Conservation (phyloP, 37 sponge, comb jelly and placozoan species). For the Axinella damicornis region DNA sequence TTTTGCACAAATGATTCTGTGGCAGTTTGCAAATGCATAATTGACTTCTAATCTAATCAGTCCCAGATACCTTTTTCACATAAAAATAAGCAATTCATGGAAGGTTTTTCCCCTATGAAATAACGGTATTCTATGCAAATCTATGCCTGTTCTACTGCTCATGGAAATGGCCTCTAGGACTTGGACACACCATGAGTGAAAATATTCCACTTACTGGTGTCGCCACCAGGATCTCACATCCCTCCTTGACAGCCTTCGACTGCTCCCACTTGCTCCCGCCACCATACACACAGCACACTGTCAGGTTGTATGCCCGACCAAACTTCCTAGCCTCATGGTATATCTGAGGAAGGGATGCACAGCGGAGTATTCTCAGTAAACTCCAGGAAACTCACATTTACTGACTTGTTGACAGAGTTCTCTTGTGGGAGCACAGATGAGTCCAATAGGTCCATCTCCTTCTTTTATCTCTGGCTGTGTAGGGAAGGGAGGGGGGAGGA, state of each 20-base stretch:
- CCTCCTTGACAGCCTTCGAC: conserved; percentile 87
- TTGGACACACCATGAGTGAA: too few species aligned
- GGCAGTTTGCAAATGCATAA: too few species aligned
- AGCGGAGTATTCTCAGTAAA: too few species aligned
- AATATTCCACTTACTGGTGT: conserved; percentile 93
- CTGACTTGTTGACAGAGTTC: conserved; percentile 97
- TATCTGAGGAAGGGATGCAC: conserved; percentile 65
- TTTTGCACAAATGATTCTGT: too few species aligned
- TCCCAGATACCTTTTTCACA: too few species aligned
- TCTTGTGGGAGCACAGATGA: conserved; percentile 96
- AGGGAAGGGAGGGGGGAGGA: background rate
- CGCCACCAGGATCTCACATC: conserved; percentile 95
- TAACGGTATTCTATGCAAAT: too few species aligned
- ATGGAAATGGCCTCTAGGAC: too few species aligned
- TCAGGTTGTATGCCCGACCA: conserved; percentile 87
- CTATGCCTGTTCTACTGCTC: too few species aligned
- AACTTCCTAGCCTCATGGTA: conserved; percentile 92
- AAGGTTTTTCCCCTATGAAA: too few species aligned
- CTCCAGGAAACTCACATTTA: background rate
- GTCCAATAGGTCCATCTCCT: conserved; percentile 97
- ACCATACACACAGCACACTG: conserved; percentile 88
- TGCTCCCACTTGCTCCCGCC: conserved; percentile 97
- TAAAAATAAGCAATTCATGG: too few species aligned
- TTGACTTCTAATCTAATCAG: too few species aligned
- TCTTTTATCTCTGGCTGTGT: conserved; percentile 84